phyloP scores from a whole-genome alignment of 2,113 vertebrate genomes.

The Serranochromis macrocephalus region DNA sequence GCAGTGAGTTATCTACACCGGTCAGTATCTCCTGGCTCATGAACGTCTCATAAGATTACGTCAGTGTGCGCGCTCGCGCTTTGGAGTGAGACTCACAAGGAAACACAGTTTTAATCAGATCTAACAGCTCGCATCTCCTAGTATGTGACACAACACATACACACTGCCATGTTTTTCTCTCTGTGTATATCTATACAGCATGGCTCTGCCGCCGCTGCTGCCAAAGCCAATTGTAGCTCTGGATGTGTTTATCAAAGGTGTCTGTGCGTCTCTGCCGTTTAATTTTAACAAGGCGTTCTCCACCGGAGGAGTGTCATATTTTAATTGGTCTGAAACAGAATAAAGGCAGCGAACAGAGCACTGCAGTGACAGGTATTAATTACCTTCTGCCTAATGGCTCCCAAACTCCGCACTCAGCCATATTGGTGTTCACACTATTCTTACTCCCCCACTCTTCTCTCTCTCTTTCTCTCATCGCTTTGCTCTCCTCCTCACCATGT shows the following conservation, averaged over 20 bases:
- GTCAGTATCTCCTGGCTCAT: conserved; percentile 33
- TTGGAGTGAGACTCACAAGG: not conserved
- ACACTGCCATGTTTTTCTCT: not conserved
- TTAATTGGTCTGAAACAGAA: conserved; percentile 67
- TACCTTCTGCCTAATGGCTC: conserved; percentile 63
- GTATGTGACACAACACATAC: conserved; percentile 28
- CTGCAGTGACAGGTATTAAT: conserved; percentile 65
- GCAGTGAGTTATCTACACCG: conserved; percentile 20
- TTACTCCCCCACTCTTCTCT: conserved; percentile 37
- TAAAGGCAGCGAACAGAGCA: conserved; percentile 50
- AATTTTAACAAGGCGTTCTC: conserved; percentile 64
- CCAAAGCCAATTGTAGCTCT: conserved; percentile 72
- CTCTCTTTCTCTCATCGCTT: not conserved
- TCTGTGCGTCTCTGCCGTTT: conserved; percentile 49
- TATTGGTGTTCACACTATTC: conserved; percentile 52
- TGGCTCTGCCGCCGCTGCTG: conserved; percentile 7
- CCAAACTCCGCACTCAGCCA: conserved; percentile 52
- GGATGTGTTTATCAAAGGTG: conserved; percentile 64
- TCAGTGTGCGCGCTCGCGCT: not conserved
- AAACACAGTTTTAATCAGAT: conserved; percentile 48
- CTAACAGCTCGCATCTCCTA: conserved; percentile 24
- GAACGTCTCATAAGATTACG: conserved; percentile 11
- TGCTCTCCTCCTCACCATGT: conserved; percentile 43
- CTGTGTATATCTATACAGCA: not conserved
- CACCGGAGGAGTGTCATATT: conserved; percentile 61